Base-by-base conservation (phyloP, 92 coral and sea anemone genomes). In the Epizoanthus stellaris region DNA sequence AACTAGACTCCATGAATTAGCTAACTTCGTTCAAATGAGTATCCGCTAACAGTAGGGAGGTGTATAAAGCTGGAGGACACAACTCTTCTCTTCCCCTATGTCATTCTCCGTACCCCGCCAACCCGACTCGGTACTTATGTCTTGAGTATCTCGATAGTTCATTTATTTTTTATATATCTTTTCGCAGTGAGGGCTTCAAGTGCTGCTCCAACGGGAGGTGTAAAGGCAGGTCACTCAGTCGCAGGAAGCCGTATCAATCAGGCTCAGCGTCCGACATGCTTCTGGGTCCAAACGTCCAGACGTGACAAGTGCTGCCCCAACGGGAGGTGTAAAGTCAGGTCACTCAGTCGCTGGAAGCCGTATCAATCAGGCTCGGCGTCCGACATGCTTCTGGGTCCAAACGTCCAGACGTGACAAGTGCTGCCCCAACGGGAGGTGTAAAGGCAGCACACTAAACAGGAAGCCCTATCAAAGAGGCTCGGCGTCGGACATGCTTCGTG, bases 201-300 rank as follows among this genome's bases (percentile, higher is more conserved):
- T 76, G 82, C 12, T 59, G 82, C 12, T 70, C 82, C 4, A 10
- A 47, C 52, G 15, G 57, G 15, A 3, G 17, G 36, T 13, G 34
- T 17, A 38, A 39, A 38, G 67, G 85, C 4, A 54, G 49, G 21
- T 76, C 88, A 10, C 72, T 68, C 19, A 30, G 30, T 15, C 76
- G 95, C 49, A 17, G 89, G 43, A 82, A 82, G 56, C 84, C 88
- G 2, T 87, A 86, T 45, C 92, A 63, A 21, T 67, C 87, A 40
- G 92, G 89, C 13, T 88, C 95, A 11, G 85, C 92, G 3, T 87
- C 91, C 12, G 95, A 90, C 36, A 86, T 88, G 85, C 82, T 93
- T 10, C 88, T 90, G 10, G 81, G 36, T 3, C 19, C 69, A n/a
- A 53, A 76, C 21, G 21, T 76, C 13, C 20, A 15, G 42, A 76